Base-by-base conservation (phyloP, 1,140 invertebrate species). In the Dufourea novaeangliae region DNA sequence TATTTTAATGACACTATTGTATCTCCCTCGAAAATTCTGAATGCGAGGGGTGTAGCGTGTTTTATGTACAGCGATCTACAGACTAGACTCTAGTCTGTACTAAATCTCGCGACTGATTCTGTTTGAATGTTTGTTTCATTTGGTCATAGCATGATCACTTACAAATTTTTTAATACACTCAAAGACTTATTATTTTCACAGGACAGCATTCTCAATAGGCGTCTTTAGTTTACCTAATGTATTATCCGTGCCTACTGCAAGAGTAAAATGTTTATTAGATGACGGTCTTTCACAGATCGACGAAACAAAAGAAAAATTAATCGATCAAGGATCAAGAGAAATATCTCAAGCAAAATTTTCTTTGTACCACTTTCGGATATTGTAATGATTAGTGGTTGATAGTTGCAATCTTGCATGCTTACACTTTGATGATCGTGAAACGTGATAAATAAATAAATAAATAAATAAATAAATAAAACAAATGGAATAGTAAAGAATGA, bases 221-320 rank as follows among this genome's bases (percentile, higher is more conserved):
- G 71, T 87, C 77, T 87, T 88, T 88, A 88, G 86, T 89, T 92
- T 92, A 91, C 91, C 91, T 92, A 92, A 90, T 89, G 86, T 85
- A 62, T 90, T 91, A 87, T 91, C 91, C 89, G 83, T 88, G 90
- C 86, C 82, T 90, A 91, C 91, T 92, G 89, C 66, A 90, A 90
- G 68, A 71, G 82, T 82, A 88, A 91, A 89, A 79, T 64, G 54
- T 39, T 66, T 20, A n/a, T 85, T 78, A 86, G 71, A 78, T 77
- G 17, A 52, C 14, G 29, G 22, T 73, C 12, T 57, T 12, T 50
- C 25, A 27, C 27, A 34, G 4, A 52, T n/a, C 3, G 41, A 52
- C 44, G 3, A n/a, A 61, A 71, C 10, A 41, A 56, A 52, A 39
- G 29, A 57, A 73, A 56, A 39, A 64, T 22, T 22, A 20, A 50